These are phyloP conservation scores for Drosophila bunnanda DNA, from an alignment of 2,888 invertebrate species.

Conservation along the genomic window DNA sequence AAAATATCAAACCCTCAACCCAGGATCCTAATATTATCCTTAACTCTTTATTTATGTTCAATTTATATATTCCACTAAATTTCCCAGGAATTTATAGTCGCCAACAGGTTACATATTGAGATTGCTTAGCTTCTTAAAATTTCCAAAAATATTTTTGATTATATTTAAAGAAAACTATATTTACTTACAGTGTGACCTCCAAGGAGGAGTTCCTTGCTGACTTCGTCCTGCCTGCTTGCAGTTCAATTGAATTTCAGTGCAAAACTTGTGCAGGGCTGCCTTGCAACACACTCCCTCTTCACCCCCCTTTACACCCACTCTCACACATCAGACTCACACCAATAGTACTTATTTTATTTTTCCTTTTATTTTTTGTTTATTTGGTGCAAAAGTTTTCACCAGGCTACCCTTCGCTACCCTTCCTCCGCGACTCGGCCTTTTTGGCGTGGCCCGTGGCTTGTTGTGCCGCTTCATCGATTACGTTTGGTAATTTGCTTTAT, in stretches of 20 bases:
- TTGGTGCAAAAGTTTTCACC: slow-evolving; percentile 46
- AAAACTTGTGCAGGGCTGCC: slow-evolving; percentile 48
- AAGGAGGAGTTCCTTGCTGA: slow-evolving; percentile 19
- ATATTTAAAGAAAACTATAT: background rate
- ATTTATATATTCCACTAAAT: background rate
- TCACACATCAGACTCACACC: slow-evolving; percentile 25
- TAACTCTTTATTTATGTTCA: background rate
- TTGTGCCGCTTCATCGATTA: slow-evolving; percentile 60
- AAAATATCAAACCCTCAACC: too few species aligned
- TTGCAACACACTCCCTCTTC: slow-evolving; percentile 1
- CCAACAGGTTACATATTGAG: background rate
- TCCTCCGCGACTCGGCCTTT: background rate
- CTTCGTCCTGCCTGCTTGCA: slow-evolving; percentile 36
- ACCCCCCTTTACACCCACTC: slow-evolving; percentile 5
- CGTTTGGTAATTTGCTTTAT: slow-evolving; percentile 66
- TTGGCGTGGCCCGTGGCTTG: slow-evolving; percentile 29
- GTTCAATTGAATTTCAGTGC: slow-evolving; percentile 72
- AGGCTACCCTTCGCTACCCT: slow-evolving; percentile 6
- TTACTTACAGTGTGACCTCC: background rate
- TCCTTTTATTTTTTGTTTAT: slow-evolving; percentile 35
- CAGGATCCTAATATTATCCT: background rate
- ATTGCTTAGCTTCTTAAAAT: too few species aligned
- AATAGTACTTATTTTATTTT: slow-evolving; percentile 25
- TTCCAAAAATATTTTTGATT: too few species aligned
- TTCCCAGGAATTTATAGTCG: background rate